phyloP scores from a whole-genome alignment of 2,113 vertebrate genomes.

The Syngnathus floridae region DNA sequence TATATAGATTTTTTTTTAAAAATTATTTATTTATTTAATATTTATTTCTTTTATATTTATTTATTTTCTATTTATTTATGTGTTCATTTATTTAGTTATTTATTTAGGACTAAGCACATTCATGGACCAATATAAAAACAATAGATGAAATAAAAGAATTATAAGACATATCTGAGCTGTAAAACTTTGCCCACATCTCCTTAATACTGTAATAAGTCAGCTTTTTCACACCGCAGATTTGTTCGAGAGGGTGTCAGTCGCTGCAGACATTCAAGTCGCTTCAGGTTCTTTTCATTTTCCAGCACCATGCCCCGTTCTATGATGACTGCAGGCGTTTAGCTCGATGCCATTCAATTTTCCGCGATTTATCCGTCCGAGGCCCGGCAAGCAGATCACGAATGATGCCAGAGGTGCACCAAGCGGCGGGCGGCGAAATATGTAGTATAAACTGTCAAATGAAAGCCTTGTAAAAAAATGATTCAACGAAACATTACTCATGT shows the following conservation, averaged over 20 bases:
- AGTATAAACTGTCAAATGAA: neutral
- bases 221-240: constrained; percentile 18
- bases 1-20: too few species aligned
- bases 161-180: too few species aligned
- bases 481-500: neutral
- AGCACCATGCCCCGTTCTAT: constrained; percentile 22
- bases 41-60: too few species aligned
- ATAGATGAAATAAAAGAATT: too few species aligned
- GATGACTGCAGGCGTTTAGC: constrained; percentile 4
- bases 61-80: too few species aligned
- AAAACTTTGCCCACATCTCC: too few species aligned
- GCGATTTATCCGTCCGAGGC: neutral
- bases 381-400: neutral
- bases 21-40: too few species aligned
- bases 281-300: constrained; percentile 40
- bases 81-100: too few species aligned
- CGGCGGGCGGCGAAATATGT: neutral
- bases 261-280: constrained; percentile 42
- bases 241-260: constrained; percentile 35
- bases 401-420: neutral
- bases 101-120: too few species aligned
- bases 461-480: neutral
- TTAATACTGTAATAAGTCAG: constrained; percentile 5
- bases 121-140: too few species aligned
- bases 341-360: constrained; percentile 3